Evolutionary conservation across 2,888 invertebrate genomes (phyloP), one percentile per base, ranked within the genome.

Genomic region (Pachliopta kotzebuea): DNA sequence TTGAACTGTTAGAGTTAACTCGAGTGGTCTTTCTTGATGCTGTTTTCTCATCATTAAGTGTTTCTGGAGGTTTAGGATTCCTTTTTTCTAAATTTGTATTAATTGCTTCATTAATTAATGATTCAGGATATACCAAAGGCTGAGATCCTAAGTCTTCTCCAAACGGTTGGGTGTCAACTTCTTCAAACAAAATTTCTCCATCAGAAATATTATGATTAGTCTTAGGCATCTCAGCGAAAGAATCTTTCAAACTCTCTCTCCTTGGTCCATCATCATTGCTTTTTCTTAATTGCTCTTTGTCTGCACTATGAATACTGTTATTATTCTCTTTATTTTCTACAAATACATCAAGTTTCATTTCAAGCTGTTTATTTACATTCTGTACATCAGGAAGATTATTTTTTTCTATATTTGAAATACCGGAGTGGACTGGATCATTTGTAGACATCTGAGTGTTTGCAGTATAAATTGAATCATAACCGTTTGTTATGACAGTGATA

Each of bases 131-230:
- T 62, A 87, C 66, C 66, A 90, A 71, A 14, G 83, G 79, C 70
- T 90, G 90, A 0, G 89, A 89, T 66, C 80, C 77, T 67, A 83
- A 79, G 49, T 78, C 73, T 37, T 83, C 83, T 18, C 76, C 72
- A 29, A 80, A 68, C 23, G 71, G 58, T 61, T 80, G 74, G 59
- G 70, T 76, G 57, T 84, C 81, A 54, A 86, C 67, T 49, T 87
- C 88, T 52, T 86, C 83, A 77, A 88, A 87, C 14, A 82, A 50
- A 65, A 89, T 77, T 63, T 79, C 76, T 65, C 88, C 88, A 69
- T 85, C 79, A 18, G 87, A 87, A 66, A 68, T 72, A 71, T 79
- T 74, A 4, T 70, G 60, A 67, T 72, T 78, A 29, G 67, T 67
- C 45, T 62, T 67, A 65, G 61, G 59, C 60, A 60, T 69, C 57